These are phyloP conservation scores for Thalassaphorura encarpata DNA, from an alignment of 1,140 invertebrate genomes.

Conservation along the genomic window DNA sequence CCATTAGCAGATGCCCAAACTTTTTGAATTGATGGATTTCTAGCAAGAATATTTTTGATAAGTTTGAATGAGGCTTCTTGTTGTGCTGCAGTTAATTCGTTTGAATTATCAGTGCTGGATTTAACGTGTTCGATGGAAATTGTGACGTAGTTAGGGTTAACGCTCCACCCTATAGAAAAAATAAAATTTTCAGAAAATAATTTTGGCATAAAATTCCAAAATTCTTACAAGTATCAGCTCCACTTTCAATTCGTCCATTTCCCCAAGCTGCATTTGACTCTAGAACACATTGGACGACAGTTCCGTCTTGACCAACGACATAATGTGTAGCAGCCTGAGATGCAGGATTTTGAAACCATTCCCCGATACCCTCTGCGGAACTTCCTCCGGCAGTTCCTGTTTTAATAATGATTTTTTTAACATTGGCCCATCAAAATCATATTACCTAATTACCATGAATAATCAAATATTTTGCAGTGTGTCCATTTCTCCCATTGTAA, in stretches of 20 bases:
- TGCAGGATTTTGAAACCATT: conserved; percentile 28
- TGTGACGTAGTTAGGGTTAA: conserved; percentile 21
- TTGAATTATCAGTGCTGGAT: conserved; percentile 21
- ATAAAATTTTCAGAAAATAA: background rate
- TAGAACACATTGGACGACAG: conserved; percentile 18
- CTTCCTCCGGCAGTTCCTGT: conserved; percentile 28
- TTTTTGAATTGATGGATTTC: conserved; percentile 18
- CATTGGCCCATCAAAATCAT: background rate
- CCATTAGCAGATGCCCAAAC: conserved; percentile 15
- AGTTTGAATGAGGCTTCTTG: conserved; percentile 16
- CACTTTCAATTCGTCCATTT: conserved; percentile 25
- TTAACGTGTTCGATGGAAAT: conserved; percentile 30
- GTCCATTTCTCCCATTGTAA: conserved; percentile 12
- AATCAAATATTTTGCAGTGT: conserved; percentile 21
- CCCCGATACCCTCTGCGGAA: conserved; percentile 16
- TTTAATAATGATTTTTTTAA: background rate
- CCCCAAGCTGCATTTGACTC: conserved; percentile 24
- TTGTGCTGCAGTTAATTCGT: conserved; percentile 16
- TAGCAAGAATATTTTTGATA: conserved; percentile 14
- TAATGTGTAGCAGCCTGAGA: conserved; percentile 23
- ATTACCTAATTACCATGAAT: conserved; percentile 21
- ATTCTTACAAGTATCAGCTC: conserved; percentile 26
- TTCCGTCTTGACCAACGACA: conserved; percentile 20
- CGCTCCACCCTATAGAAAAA: conserved; percentile 19
- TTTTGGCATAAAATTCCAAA: no score